Conservation (phyloP, 2,888 invertebrate genomes). For the Heliconius hortense region DNA sequence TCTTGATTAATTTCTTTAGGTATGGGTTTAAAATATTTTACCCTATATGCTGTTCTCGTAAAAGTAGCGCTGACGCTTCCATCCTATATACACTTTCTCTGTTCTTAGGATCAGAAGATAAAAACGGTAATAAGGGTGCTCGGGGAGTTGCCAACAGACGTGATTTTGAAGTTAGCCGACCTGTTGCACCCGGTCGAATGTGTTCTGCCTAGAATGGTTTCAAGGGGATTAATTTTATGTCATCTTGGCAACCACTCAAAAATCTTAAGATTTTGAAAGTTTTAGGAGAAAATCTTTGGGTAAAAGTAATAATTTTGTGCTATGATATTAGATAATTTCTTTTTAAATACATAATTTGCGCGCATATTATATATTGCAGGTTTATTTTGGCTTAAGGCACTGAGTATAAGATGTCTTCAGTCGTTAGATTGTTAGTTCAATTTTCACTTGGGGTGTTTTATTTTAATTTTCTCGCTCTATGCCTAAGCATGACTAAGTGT, state of each 20-base stretch:
- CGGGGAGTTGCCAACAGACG: constrained; percentile 38
- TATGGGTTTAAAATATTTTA: too few species aligned
- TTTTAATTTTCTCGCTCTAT: neutral
- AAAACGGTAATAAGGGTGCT: constrained; percentile 35
- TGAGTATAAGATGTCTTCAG: too few species aligned
- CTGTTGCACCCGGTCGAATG: constrained; percentile 37
- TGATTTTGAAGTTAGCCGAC: constrained; percentile 38
- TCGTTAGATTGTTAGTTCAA: too few species aligned
- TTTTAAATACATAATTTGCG: neutral
- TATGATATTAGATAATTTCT: neutral
- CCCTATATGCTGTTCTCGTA: too few species aligned
- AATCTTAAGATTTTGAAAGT: constrained; percentile 17
- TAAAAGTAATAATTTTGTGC: neutral
- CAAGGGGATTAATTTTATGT: constrained; percentile 23
- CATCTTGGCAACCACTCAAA: constrained; percentile 31
- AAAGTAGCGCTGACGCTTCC: too few species aligned
- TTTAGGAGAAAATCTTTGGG: constrained; percentile 2
- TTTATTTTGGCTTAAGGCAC: neutral
- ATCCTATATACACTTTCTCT: neutral
- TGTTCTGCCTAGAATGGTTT: constrained; percentile 30
- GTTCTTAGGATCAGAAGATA: constrained; percentile 22
- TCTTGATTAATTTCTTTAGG: too few species aligned
- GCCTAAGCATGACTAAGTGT: too few species aligned
- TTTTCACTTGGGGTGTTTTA: neutral
- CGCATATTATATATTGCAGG: neutral